Base-by-base conservation (phyloP, 2,888 invertebrate genomes). In the Dicycla oo region DNA sequence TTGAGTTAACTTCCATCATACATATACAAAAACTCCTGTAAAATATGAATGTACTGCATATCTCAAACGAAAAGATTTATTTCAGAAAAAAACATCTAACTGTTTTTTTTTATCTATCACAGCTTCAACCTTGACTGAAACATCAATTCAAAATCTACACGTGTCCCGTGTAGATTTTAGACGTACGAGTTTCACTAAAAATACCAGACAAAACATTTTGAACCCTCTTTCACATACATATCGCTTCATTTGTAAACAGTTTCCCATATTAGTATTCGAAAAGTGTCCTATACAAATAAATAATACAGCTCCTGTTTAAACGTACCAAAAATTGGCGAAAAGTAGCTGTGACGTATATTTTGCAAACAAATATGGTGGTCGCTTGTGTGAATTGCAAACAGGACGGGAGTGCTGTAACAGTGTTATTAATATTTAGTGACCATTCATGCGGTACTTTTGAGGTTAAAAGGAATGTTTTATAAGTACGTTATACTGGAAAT, bases 361-460 rank as follows among this genome's bases (percentile, higher is more conserved):
- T 58, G 30, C 23, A 62, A 68, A 84, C 61, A 73, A 78, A 78
- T 54, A 71, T 66, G 38, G 54, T 15, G 26, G 58, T 49, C 10
- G 56, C 58, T 45, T 71, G 11, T 63, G 43, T 57, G 79, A 71
- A 78, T 82, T n/a, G 53, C 51, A 75, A 82, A 78, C 53, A 82
- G 69, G 30, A 40, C 13, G 30, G 11, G 20, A 57, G 38, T 67
- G 20, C 34, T 43, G 26, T 64, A 64, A 54, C 63, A 56, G 8
- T 56, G 57, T 66, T 79, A 53, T 75, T 79, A 80, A 79, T 75
- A 80, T 79, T 80, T 53, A 75, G 66, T 58, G 62, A 54, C 51
- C 20, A 60, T 64, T 63, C 53, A 38, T 74, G 43, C 43, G 30
- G 15, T 57, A 23, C n/a, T 47, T 56, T 64, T 64, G 26, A 66